Conservation (phyloP, 2,888 invertebrate species). For the Eupithecia subumbrata region DNA sequence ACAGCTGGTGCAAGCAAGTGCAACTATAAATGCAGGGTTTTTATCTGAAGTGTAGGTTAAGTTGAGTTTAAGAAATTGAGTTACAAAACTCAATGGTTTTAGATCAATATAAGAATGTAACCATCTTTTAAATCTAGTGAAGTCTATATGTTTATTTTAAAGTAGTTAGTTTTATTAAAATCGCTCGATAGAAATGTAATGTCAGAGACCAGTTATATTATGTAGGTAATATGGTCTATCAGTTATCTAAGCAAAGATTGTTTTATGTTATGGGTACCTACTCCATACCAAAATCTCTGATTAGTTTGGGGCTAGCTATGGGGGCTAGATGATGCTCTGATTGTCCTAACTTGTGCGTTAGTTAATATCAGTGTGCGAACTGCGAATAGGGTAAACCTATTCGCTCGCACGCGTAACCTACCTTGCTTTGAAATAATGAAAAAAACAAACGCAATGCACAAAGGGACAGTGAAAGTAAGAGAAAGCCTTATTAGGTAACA, state of each 20-base stretch:
- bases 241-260: background rate
- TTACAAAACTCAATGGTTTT: no score
- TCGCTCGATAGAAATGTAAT: no score
- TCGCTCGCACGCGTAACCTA: background rate
- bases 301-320: background rate
- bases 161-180: no score
- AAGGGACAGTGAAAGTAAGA: conserved; percentile 11
- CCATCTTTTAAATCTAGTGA: no score
- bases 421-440: background rate
- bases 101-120: no score
- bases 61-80: background rate
- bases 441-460: background rate
- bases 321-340: background rate
- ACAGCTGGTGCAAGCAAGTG: background rate
- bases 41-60: background rate
- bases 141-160: no score
- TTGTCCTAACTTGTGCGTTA: background rate
- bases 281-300: background rate
- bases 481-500: conserved; percentile 5
- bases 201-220: no score
- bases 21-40: background rate
- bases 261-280: background rate
- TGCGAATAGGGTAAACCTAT: no score
- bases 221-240: background rate
- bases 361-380: background rate